Evolutionary conservation across 2,888 invertebrate genomes (phyloP).

Genomic region (Gari tellinella): DNA sequence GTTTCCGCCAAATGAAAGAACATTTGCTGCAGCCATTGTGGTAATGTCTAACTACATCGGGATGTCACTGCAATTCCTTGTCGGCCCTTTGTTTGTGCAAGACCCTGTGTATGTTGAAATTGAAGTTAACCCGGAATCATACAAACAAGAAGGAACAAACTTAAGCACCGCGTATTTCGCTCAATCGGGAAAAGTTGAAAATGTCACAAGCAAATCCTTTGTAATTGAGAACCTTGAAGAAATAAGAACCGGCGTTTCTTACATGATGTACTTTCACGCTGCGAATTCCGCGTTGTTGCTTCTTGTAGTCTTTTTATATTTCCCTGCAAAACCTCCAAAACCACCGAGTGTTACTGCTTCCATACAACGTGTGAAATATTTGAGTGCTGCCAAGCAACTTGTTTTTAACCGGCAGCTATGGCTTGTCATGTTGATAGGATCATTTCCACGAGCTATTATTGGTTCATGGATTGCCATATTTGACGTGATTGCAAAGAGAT

Average conservation of each 20-base stretch:
- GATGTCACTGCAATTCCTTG: background rate
- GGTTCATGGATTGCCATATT: constrained; percentile 1
- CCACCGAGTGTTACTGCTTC: too few relatives aligned
- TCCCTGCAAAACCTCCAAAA: too few relatives aligned
- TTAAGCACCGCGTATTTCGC: too few relatives aligned
- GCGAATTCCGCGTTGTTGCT: background rate
- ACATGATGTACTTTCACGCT: background rate
- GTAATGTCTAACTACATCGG: background rate
- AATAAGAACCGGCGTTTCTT: background rate
- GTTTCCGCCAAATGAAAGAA: background rate
- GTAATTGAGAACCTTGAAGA: background rate
- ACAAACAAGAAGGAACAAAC: too few relatives aligned
- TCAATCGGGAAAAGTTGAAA: too few relatives aligned
- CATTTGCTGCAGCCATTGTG: background rate
- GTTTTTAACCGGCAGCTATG: background rate
- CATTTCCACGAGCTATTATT: background rate
- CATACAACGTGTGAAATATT: too few relatives aligned
- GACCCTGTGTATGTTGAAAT: background rate
- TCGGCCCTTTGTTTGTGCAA: background rate
- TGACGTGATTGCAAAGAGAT: background rate
- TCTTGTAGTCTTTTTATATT: background rate
- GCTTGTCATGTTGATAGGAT: background rate
- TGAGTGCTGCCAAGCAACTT: background rate
- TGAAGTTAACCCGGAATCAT: too few relatives aligned
- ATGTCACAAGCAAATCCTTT: too few relatives aligned